Evolutionary conservation across 2,113 vertebrate genomes (phyloP).

Genomic region (Dasyprocta punctata): DNA sequence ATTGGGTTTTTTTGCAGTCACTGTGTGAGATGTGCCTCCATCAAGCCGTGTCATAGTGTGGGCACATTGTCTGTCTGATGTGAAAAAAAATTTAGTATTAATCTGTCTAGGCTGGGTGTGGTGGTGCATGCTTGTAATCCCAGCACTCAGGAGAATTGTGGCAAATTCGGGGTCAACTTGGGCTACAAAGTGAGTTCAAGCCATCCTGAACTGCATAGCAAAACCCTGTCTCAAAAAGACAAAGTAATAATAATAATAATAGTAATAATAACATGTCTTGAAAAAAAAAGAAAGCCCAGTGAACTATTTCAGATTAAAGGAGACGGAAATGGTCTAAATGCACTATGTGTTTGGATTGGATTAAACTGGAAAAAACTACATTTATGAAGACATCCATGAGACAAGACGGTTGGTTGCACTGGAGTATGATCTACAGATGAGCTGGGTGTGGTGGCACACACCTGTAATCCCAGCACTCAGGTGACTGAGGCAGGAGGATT

Average conservation of each 20-base stretch:
- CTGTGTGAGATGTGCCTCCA: neutral
- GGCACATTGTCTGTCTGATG: neutral
- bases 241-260: neutral
- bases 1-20: neutral
- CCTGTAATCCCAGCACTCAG: too few species aligned
- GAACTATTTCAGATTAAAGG: neutral
- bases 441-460: neutral
- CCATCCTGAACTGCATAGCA: neutral
- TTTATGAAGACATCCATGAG: neutral
- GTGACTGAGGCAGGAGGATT: too few species aligned
- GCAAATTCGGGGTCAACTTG: neutral
- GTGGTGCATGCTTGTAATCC: neutral
- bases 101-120: neutral
- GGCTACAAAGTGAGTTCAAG: neutral
- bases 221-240: neutral
- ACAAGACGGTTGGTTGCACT: neutral
- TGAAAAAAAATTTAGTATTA: neutral
- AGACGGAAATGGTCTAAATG: neutral
- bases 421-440: neutral
- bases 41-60: neutral
- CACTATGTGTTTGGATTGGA: neutral
- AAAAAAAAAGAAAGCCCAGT: neutral
- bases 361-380: neutral
- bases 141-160: neutral
- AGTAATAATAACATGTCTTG: neutral